Base-by-base conservation (phyloP, 2,888 invertebrate species). In the Lasioglossum marginatum region DNA sequence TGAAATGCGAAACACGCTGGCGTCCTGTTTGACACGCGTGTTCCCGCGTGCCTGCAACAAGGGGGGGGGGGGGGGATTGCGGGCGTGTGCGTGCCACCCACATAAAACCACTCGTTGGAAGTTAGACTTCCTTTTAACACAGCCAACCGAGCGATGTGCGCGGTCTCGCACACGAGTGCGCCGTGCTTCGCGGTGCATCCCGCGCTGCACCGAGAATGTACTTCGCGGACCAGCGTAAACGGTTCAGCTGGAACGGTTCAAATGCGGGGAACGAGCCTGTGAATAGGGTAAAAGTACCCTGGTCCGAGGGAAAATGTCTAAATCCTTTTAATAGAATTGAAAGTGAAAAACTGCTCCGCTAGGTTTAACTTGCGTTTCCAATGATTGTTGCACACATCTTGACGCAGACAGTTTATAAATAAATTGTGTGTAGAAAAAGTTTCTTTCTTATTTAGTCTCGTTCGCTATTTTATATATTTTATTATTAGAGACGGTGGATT, bases 31-130 rank as follows among this genome's bases (percentile, higher is more conserved):
- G 80, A 81, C 83, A 88, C 81, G 82, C 85, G 79, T 82, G 85
- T 79, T 70, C 66, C 57, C 45, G 75, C 70, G 72, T 79, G 80
- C 74, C 12, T n/a, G 68, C 86, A 66, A 71, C 34, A 27, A 10
- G n/a, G 48, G 43, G 52, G 63, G 57, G 16, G n/a, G n/a, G n/a
- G n/a, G n/a, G n/a, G n/a, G n/a, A n/a, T 43, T 73, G 34, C 68
- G 77, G 60, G 34, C 79, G 75, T 84, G 66, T 57, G 74, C 45
- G 73, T 88, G 80, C 90, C 88, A 88, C 89, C 90, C 88, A 91
- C 88, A 83, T 87, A 86, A 84, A 83, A 83, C 91, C 89, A 88
- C 87, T 88, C 88, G 83, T 74, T 75, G 57, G 79, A 81, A 83
- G 85, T 82, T 70, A 77, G 86, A 79, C 87, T 90, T 78, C 88